Evolutionary conservation across 2,113 vertebrate species (phyloP).

Genomic region (Tachysurus vachellii): DNA sequence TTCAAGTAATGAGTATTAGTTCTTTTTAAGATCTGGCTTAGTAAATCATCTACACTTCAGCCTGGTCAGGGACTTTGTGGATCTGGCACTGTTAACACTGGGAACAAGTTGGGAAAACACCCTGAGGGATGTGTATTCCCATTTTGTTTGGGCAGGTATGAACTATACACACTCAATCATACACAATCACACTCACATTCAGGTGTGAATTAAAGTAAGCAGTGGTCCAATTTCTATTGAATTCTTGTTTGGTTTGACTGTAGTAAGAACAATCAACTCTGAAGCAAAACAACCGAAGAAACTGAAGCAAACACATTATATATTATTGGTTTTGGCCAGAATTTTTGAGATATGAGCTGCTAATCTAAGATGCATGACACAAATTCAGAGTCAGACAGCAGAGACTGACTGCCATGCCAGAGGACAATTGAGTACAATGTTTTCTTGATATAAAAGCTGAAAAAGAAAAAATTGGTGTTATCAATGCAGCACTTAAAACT

Average conservation of each 20-base stretch:
- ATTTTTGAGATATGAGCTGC: background rate
- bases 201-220: background rate
- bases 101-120: background rate
- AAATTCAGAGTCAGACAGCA: background rate
- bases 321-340: background rate
- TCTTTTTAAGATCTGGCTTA: background rate
- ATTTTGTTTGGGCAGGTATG: background rate
- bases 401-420: background rate
- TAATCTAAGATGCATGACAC: background rate
- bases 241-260: background rate
- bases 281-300: background rate
- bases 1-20: background rate
- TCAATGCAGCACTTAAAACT: background rate
- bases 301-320: background rate
- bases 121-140: too few relatives aligned
- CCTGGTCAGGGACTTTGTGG: background rate
- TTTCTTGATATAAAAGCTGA: background rate
- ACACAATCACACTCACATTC: background rate
- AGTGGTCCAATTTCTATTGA: background rate
- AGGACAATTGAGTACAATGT: background rate
- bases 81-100: background rate
- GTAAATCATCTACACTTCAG: background rate
- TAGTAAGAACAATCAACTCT: background rate
- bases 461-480: background rate
- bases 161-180: background rate